phyloP scores from a whole-genome alignment of 2,888 invertebrate genomes.

The Zygothrica quintamaculata region DNA sequence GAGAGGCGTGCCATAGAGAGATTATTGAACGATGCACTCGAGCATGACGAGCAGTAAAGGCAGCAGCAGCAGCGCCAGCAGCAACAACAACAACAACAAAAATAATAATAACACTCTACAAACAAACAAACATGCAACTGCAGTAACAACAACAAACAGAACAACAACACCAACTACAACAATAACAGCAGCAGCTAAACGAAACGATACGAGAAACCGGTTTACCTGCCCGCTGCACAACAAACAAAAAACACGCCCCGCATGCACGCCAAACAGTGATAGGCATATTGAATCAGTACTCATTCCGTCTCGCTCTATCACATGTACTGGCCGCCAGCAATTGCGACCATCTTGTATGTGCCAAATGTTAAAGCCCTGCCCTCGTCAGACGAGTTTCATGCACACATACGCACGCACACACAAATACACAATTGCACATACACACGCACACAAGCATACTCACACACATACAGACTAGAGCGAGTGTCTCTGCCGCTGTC shows the following conservation, averaged over 20 bases:
- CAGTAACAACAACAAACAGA: conserved; percentile 42
- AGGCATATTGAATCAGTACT: conserved; percentile 47
- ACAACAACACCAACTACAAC: conserved; percentile 34
- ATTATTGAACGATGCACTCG: conserved; percentile 81
- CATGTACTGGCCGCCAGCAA: conserved; percentile 38
- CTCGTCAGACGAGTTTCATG: conserved; percentile 74
- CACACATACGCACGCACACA: conserved; percentile 6
- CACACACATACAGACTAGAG: conserved; percentile 22
- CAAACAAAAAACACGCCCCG: conserved; percentile 77
- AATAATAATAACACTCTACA: conserved; percentile 21
- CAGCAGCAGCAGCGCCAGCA: conserved; percentile 30
- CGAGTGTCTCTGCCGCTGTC: conserved; percentile 48
- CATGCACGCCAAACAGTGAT: conserved; percentile 67
- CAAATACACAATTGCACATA: conserved; percentile 16
- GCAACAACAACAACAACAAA: conserved; percentile 47
- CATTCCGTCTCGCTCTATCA: conserved; percentile 46
- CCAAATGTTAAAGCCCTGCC: conserved; percentile 71
- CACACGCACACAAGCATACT: conserved; percentile 12
- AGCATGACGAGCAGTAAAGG: conserved; percentile 69
- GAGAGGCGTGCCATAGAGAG: conserved; percentile 80
- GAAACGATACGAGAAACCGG: conserved; percentile 67
- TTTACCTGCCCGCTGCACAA: conserved; percentile 63
- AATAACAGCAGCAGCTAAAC: conserved; percentile 38
- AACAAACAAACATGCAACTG: no score
- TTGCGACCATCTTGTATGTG: conserved; percentile 78